Percentiles rank a stretch among this genome's conserved stretches.
These are phyloP conservation scores for Eremobia ochroleuca DNA, from an alignment of 2,888 invertebrate species.

Conservation along the genomic window DNA sequence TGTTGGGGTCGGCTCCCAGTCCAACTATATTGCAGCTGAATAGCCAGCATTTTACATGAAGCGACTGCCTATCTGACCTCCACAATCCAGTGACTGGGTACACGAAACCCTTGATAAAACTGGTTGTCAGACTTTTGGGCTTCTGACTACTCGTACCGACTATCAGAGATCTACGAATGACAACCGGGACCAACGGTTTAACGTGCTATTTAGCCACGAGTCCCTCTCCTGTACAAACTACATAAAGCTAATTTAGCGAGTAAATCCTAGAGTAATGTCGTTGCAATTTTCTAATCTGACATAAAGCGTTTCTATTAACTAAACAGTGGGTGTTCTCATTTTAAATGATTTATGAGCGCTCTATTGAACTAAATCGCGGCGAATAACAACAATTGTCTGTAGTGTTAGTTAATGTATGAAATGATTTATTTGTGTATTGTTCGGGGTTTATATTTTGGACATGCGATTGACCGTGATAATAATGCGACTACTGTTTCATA, in stretches of 20 bases:
- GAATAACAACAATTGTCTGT: constrained; percentile 50
- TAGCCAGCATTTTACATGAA: no score
- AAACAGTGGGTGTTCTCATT: constrained; percentile 49
- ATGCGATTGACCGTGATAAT: constrained; percentile 7
- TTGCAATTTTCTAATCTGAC: constrained; percentile 60
- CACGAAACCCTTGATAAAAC: no score
- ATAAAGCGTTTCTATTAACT: constrained; percentile 36
- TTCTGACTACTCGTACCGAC: not conserved
- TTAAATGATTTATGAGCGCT: constrained; percentile 34
- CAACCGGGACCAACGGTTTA: not conserved
- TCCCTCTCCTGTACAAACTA: not conserved
- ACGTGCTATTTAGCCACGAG: not conserved
- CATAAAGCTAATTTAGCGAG: constrained; percentile 11
- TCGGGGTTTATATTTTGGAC: constrained; percentile 6
- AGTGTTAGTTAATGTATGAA: constrained; percentile 17
- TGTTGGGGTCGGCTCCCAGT: not conserved
- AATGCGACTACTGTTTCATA: no score
- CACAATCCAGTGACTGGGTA: not conserved
- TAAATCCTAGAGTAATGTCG: constrained; percentile 39
- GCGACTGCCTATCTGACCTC: not conserved
- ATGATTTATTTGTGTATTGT: constrained; percentile 43
- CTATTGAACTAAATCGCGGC: constrained; percentile 55
- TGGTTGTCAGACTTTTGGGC: not conserved
- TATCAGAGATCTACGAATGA: not conserved
- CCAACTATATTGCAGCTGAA: not conserved